phyloP scores from a whole-genome alignment of 2,888 invertebrate genomes.

The Dicroscelio sp. region DNA sequence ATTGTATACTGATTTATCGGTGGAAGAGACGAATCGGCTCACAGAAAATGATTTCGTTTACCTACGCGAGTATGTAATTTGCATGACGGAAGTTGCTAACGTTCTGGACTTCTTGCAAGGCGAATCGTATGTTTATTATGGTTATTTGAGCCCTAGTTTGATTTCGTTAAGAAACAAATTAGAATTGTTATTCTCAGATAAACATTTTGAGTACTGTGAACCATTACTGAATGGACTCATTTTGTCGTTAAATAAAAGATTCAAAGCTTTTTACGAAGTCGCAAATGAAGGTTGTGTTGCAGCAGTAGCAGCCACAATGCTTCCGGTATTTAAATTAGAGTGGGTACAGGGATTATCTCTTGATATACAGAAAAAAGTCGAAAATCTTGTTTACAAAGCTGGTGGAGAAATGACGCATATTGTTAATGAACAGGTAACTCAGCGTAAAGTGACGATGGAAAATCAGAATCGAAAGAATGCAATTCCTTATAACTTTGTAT shows the following conservation, averaged over 20 bases:
- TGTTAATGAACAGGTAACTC: no score
- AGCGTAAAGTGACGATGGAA: not conserved
- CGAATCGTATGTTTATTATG: not conserved
- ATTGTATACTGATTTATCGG: not conserved
- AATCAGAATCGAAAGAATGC: no score
- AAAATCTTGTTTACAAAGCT: not conserved
- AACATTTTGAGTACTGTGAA: not conserved
- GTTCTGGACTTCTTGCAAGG: constrained; percentile 31
- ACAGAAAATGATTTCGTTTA: constrained; percentile 25
- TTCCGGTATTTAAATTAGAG: not conserved
- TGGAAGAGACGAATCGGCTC: no score
- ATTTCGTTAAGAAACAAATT: not conserved
- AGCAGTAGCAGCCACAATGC: not conserved
- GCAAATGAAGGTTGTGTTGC: not conserved
- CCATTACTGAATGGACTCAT: not conserved
- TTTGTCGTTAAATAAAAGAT: no score
- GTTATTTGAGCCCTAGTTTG: not conserved
- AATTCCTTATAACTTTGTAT: no score
- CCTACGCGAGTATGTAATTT: constrained; percentile 14
- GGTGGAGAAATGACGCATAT: not conserved
- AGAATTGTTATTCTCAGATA: not conserved
- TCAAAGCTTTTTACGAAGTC: not conserved
- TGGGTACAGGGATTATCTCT: not conserved
- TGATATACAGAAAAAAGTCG: not conserved
- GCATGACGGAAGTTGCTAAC: constrained; percentile 14